Percentiles rank a stretch among this genome's conserved stretches.
Conservation (phyloP, 1,140 invertebrate species). For the Calephelis nemesis region DNA sequence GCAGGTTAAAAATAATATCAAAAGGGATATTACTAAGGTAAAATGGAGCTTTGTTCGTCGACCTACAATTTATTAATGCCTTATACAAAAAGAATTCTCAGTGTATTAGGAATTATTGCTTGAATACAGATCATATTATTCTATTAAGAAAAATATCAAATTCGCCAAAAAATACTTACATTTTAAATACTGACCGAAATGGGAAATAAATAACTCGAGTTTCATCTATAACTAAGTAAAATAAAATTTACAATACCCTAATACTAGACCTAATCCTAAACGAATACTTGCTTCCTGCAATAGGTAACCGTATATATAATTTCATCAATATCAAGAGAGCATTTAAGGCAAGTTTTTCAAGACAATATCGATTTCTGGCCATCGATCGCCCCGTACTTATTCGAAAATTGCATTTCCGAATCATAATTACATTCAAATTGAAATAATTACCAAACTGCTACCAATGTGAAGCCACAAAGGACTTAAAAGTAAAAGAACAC, state of each 20-base stretch:
- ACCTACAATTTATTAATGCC: conserved; percentile 9
- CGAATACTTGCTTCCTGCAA: conserved; percentile 76
- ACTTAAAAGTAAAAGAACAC: not conserved
- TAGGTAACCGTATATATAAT: conserved; percentile 77
- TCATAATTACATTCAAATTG: conserved; percentile 4
- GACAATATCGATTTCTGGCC: conserved; percentile 12
- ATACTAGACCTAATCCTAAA: conserved; percentile 57
- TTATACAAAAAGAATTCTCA: conserved; percentile 18
- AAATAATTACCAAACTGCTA: conserved; percentile 3
- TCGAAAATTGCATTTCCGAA: conserved; percentile 18
- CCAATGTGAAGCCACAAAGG: not conserved
- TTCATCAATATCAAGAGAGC: conserved; percentile 73
- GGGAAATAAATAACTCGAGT: conserved; percentile 70
- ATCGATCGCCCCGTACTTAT: conserved; percentile 14
- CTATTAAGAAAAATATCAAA: conserved; percentile 50
- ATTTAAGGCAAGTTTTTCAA: conserved; percentile 66
- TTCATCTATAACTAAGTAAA: conserved; percentile 56
- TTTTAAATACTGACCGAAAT: conserved; percentile 77
- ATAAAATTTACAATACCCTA: conserved; percentile 74
- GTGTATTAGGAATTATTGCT: conserved; percentile 53
- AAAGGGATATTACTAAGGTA: conserved; percentile 2
- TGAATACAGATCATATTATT: conserved; percentile 43
- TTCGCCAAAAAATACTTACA: conserved; percentile 71
- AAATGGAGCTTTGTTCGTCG: conserved; percentile 1
- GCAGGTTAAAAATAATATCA: not conserved